Conservation (phyloP, 2,888 invertebrate genomes). For the Molorchus minor region DNA sequence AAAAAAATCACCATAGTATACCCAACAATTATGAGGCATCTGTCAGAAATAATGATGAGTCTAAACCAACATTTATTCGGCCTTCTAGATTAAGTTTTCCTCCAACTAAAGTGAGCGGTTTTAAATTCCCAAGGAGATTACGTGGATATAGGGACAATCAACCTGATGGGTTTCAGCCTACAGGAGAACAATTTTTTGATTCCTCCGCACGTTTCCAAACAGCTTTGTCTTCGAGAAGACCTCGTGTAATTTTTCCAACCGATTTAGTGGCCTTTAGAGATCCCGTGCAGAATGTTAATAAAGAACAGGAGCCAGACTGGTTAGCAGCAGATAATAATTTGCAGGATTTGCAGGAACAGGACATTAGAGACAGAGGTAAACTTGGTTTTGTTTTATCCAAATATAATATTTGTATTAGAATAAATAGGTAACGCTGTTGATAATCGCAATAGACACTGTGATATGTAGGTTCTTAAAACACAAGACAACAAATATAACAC, state of each 20-base stretch:
- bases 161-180: constrained; percentile 43
- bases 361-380: constrained; percentile 74
- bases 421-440: no score
- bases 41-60: constrained; percentile 1
- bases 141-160: constrained; percentile 40
- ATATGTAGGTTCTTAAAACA: no score
- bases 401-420: no score
- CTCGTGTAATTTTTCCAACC: constrained; percentile 62
- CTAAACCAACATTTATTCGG: constrained; percentile 25
- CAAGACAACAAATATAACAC: no score
- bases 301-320: constrained; percentile 55
- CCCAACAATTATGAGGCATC: constrained; percentile 5
- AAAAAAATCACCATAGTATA: constrained; percentile 9
- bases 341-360: constrained; percentile 68
- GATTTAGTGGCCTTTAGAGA: constrained; percentile 61
- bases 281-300: constrained; percentile 41
- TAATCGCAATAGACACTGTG: no score
- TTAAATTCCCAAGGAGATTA: constrained; percentile 45
- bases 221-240: constrained; percentile 55
- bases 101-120: constrained; percentile 42
- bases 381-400: no score
- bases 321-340: constrained; percentile 62
- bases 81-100: constrained; percentile 38
- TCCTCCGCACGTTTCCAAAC: constrained; percentile 50
- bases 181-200: constrained; percentile 53